These are phyloP conservation scores for Myzus persicae DNA, from an alignment of 1,140 invertebrate species.

Conservation along the genomic window DNA sequence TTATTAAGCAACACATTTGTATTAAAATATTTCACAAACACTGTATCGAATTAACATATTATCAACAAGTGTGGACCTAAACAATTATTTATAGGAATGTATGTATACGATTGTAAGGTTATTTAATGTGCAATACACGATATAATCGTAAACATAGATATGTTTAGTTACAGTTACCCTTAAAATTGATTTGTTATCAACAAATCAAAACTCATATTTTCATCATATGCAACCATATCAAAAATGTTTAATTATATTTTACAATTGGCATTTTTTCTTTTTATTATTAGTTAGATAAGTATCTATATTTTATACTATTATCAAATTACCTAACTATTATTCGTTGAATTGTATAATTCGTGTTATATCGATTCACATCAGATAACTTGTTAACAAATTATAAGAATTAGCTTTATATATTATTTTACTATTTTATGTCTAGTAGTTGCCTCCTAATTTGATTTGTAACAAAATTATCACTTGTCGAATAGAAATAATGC, in stretches of 20 bases:
- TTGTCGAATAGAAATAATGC: not conserved
- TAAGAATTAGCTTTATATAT: not conserved
- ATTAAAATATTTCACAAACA: constrained; percentile 50
- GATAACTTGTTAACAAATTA: not conserved
- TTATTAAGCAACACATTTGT: constrained; percentile 9
- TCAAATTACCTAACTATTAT: not conserved
- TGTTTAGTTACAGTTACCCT: constrained; percentile 23
- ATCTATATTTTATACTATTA: not conserved
- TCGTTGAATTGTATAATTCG: not conserved
- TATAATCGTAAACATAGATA: not conserved
- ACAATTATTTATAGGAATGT: not conserved
- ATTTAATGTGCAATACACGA: constrained; percentile 38
- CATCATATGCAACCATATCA: not conserved
- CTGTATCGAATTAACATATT: constrained; percentile 53
- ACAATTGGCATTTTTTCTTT: not conserved
- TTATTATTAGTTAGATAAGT: not conserved
- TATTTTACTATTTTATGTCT: not conserved
- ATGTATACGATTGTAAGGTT: constrained; percentile 39
- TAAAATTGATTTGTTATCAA: constrained; percentile 21
- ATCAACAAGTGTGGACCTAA: constrained; percentile 39
- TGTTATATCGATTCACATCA: not conserved
- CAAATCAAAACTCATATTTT: not conserved
- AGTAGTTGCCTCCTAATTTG: not conserved
- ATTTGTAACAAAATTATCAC: not conserved
- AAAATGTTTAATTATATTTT: not conserved